Conservation (phyloP, 2,888 invertebrate genomes). For the Pherbina coryleti region DNA sequence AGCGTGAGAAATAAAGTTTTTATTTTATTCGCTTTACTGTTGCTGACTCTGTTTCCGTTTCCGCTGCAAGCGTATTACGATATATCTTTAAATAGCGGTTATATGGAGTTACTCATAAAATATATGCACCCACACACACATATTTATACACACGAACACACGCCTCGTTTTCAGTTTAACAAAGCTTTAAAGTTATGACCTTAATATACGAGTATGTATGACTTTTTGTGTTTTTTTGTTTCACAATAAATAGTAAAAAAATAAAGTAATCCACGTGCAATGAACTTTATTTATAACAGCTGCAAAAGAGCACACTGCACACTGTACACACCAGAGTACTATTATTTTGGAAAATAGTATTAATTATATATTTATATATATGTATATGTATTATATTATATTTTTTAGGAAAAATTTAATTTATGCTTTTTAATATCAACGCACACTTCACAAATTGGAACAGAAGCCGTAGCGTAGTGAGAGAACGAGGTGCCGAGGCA, state of each 20-base stretch:
- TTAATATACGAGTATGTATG: background rate
- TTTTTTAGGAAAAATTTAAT: background rate
- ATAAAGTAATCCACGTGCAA: slow-evolving; percentile 9
- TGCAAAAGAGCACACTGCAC: background rate
- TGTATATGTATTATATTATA: background rate
- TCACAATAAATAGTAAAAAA: background rate
- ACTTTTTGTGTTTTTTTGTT: background rate
- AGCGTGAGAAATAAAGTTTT: background rate
- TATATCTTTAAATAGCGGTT: background rate
- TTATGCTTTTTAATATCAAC: background rate
- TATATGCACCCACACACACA: slow-evolving; percentile 22
- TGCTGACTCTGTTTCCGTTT: background rate
- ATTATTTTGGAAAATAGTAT: background rate
- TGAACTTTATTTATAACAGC: slow-evolving; percentile 17
- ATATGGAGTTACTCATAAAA: slow-evolving; percentile 46
- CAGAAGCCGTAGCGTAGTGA: background rate
- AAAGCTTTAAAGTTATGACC: background rate
- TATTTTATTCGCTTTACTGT: background rate
- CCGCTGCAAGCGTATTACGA: too few relatives aligned
- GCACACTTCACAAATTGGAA: background rate
- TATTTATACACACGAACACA: slow-evolving; percentile 4
- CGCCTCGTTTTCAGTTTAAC: background rate
- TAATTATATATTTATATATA: background rate
- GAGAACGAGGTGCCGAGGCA: background rate
- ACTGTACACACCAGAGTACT: background rate